Conservation (phyloP, 2,113 vertebrate species). For the Cettia cetti region DNA sequence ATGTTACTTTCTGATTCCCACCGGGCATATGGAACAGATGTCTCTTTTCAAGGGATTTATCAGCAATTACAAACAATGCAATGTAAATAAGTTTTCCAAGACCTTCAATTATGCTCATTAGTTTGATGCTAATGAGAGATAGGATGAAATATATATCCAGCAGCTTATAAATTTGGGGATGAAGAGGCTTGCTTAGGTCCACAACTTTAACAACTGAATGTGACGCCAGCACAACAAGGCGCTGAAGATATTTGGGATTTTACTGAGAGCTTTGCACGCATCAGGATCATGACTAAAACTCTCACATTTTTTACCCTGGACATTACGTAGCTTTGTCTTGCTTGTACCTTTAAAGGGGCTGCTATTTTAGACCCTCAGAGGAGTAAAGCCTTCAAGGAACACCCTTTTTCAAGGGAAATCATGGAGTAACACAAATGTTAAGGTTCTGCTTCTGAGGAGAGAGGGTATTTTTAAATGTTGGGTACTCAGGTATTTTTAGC, state of each 20-base stretch:
- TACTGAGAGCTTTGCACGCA: background rate
- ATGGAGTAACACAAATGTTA: background rate
- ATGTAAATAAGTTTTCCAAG: constrained; percentile 35
- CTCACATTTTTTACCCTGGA: background rate
- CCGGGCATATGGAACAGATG: constrained; percentile 31
- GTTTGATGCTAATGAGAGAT: constrained; percentile 1
- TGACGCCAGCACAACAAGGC: background rate
- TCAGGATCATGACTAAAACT: background rate
- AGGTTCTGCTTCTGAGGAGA: background rate
- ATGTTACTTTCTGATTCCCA: constrained; percentile 29
- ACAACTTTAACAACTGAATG: background rate
- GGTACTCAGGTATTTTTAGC: background rate
- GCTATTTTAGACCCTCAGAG: background rate
- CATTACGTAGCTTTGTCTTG: background rate
- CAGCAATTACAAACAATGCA: constrained; percentile 20
- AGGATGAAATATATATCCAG: constrained; percentile 10
- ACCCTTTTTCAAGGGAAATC: background rate
- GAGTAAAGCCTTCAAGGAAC: background rate
- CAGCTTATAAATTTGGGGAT: background rate
- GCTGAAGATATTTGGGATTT: background rate
- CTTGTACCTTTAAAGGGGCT: background rate
- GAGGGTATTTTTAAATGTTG: background rate
- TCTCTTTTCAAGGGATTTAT: constrained; percentile 21
- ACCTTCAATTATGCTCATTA: constrained; percentile 31
- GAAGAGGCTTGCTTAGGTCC: background rate